These are phyloP conservation scores for Thumatha senex DNA, from an alignment of 2,888 invertebrate species.

Conservation along the genomic window DNA sequence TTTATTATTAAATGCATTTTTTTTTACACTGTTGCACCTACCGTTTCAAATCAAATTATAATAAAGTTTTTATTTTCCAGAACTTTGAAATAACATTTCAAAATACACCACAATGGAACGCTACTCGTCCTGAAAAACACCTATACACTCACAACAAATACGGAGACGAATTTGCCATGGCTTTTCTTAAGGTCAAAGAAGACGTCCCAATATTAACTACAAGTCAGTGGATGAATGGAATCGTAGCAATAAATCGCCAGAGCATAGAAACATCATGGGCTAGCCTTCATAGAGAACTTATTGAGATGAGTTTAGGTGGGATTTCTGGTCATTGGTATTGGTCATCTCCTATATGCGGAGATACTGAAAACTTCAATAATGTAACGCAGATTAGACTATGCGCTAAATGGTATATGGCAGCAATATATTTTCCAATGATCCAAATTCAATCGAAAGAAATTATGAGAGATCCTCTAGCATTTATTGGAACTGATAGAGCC, in stretches of 20 bases:
- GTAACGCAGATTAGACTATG: conserved; percentile 78
- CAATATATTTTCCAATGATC: conserved; percentile 85
- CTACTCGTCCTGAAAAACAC: conserved; percentile 49
- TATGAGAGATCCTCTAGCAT: conserved; percentile 70
- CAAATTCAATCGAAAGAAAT: conserved; percentile 72
- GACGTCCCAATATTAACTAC: conserved; percentile 48
- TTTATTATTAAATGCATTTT: too few species aligned
- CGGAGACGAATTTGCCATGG: conserved; percentile 71
- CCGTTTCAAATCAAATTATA: not conserved
- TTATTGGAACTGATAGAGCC: conserved; percentile 65
- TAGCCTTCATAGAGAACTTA: conserved; percentile 77
- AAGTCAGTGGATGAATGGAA: conserved; percentile 61
- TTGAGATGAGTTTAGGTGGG: conserved; percentile 75
- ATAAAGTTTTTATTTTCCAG: conserved; percentile 41
- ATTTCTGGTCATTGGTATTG: conserved; percentile 76
- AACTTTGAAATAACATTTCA: conserved; percentile 70
- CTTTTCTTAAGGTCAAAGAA: conserved; percentile 46
- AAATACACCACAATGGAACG: conserved; percentile 79
- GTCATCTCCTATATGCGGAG: conserved; percentile 84
- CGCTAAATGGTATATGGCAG: conserved; percentile 87
- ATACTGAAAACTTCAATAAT: conserved; percentile 65
- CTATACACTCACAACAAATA: conserved; percentile 82
- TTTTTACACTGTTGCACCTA: too few species aligned
- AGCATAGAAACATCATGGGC: conserved; percentile 84
- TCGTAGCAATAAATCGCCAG: conserved; percentile 67